Evolutionary conservation across 2,888 invertebrate species (phyloP), one percentile per base, ranked within the genome.

Genomic region (Sisyra nigra): DNA sequence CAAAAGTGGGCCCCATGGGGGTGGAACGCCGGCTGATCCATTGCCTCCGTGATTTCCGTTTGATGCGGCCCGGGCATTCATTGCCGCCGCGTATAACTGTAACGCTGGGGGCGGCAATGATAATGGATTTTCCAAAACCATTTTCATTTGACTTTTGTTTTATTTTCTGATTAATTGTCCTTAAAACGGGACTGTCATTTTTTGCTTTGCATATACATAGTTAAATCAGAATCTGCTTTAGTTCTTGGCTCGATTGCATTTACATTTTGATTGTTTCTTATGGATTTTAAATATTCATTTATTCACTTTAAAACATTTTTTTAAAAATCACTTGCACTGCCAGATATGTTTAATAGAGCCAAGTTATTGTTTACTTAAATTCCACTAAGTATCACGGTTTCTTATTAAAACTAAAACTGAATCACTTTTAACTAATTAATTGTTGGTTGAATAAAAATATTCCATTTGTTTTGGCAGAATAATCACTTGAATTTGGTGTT

Each of bases 11-110:
- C 61, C 61, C 63, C 62, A 63, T 29, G 63, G 62, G 34, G 74
- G 76, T 48, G 75, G 68, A 9, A 37, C 43, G 45, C 69, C 58
- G 47, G 69, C 65, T 46, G 65, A 62, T 19, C 15, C 37, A 11
- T 14, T 29, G 11, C 35, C 42, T 11, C 18, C 19, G 8, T 19
- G 31, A 11, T 13, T 38, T 11, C 37, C 37, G 46, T 64, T 62
- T 15, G 54, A 55, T 61, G 48, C 51, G 34, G 52, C 62, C 55
- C 67, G 54, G 18, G 37, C 43, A 24, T 29, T 38, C 30, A 76
- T 74, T 55, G 76, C 76, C 58, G 76, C 77, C 55, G 77, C 77
- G 59, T 78, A 79, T 52, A 78, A 64, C 57, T 78, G 76, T 61
- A 79, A 63, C 56, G 76, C 76, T 59, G 77, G 74, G 65, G 79